These are phyloP conservation scores for Cladopsammia gracilis DNA, from an alignment of 64 coral and sea anemone genomes.

Conservation along the genomic window DNA sequence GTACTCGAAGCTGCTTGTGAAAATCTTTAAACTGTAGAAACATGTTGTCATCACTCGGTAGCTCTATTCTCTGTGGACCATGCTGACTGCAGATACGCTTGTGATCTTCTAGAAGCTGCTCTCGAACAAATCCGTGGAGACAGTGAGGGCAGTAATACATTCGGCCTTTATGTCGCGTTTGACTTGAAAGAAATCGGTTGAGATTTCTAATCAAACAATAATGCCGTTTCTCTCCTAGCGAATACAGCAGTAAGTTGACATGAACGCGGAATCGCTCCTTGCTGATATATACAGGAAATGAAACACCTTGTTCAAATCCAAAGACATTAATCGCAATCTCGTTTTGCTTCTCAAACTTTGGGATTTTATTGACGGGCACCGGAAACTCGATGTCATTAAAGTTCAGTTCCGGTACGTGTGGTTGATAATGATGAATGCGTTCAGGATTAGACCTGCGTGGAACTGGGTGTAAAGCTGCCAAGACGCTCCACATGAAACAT, in stretches of 20 bases:
- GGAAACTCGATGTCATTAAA: constrained; percentile 48
- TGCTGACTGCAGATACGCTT: constrained; percentile 26
- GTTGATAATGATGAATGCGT: constrained; percentile 24
- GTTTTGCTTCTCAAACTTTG: constrained; percentile 79
- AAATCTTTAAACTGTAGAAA: constrained; percentile 66
- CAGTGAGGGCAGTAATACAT: constrained; percentile 77
- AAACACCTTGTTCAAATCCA: background rate
- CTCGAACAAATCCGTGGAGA: constrained; percentile 63
- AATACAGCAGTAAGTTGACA: constrained; percentile 61
- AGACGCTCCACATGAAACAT: constrained; percentile 65
- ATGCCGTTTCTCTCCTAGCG: background rate
- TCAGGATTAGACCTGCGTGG: background rate
- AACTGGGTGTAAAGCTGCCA: constrained; percentile 40
- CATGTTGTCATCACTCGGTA: constrained; percentile 32
- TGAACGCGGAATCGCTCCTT: constrained; percentile 30
- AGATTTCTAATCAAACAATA: constrained; percentile 62
- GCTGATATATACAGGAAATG: constrained; percentile 57
- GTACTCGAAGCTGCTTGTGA: constrained; percentile 62
- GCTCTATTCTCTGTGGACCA: constrained; percentile 46
- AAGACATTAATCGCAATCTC: constrained; percentile 52
- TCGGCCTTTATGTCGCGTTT: constrained; percentile 13
- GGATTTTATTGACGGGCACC: constrained; percentile 29
- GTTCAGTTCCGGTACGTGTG: constrained; percentile 47
- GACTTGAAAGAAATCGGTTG: constrained; percentile 34
- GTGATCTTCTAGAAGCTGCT: constrained; percentile 50